These are phyloP conservation scores for Tragelaphus strepsiceros DNA, from an alignment of 2,113 vertebrate genomes.

Conservation along the genomic window DNA sequence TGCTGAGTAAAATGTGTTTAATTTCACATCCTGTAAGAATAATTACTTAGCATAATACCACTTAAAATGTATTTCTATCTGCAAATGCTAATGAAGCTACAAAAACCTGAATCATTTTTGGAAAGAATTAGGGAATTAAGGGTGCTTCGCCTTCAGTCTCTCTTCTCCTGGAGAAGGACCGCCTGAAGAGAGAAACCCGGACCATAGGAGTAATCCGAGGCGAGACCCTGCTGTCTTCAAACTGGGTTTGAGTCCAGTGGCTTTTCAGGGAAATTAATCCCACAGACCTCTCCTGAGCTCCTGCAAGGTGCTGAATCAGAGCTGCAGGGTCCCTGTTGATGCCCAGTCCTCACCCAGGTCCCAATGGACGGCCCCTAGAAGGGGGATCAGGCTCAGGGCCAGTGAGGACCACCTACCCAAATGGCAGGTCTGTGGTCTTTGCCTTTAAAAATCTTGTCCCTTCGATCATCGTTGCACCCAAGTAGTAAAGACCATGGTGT, in stretches of 20 bases:
- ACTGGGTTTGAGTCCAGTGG: not conserved
- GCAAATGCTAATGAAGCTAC: slow-evolving; percentile 77
- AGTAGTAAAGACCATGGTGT: not conserved
- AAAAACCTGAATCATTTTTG: slow-evolving; percentile 68
- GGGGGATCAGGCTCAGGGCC: not conserved
- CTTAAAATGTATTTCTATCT: slow-evolving; percentile 83
- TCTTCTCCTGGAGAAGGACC: not conserved
- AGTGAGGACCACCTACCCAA: not conserved
- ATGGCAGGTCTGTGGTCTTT: not conserved
- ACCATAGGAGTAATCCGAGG: not conserved
- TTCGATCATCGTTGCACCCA: not conserved
- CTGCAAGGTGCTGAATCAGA: not conserved
- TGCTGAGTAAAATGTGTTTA: slow-evolving; percentile 83
- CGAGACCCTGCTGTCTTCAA: not conserved
- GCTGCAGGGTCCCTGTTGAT: not conserved
- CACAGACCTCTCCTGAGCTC: not conserved
- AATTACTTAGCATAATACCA: slow-evolving; percentile 86
- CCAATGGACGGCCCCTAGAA: not conserved
- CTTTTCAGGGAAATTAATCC: not conserved
- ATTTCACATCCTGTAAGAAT: slow-evolving; percentile 85
- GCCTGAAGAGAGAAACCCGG: slow-evolving; percentile 6
- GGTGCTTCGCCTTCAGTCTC: not conserved
- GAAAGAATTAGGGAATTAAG: slow-evolving; percentile 63
- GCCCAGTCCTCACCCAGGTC: not conserved
- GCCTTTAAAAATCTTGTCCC: not conserved